A percentile compares a stretch with the other conserved stretches of the same genome.
Evolutionary conservation across 2,888 invertebrate genomes (phyloP).

Genomic region (Flexamia atlantica): DNA sequence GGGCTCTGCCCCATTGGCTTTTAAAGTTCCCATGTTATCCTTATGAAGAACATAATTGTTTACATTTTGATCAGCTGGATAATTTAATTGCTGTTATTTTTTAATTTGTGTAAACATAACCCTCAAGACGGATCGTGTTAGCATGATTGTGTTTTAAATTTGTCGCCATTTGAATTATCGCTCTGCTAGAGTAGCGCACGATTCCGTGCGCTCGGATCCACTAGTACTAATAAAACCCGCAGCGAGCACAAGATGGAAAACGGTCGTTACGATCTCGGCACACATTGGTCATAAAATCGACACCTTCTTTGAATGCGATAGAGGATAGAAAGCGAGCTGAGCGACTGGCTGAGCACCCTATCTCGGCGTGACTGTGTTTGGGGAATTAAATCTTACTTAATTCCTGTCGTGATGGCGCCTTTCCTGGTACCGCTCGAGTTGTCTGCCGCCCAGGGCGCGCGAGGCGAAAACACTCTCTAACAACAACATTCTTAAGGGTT

Average conservation of each 20-base stretch:
- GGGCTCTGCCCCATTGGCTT: too few relatives aligned
- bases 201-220: too few relatives aligned
- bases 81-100: too few relatives aligned
- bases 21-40: too few relatives aligned
- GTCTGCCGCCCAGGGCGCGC: background rate
- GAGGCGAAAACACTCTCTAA: background rate
- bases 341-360: conserved; percentile 7
- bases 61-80: too few relatives aligned
- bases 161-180: too few relatives aligned
- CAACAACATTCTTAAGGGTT: background rate
- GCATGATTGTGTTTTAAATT: too few relatives aligned
- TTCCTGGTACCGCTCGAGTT: conserved; percentile 21
- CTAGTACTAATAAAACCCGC: too few relatives aligned
- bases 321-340: background rate
- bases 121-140: too few relatives aligned
- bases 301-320: background rate
- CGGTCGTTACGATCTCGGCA: background rate
- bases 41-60: too few relatives aligned
- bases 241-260: conserved; percentile 21
- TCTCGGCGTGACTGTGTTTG: conserved; percentile 15
- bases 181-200: too few relatives aligned
- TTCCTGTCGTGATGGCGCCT: conserved; percentile 30
- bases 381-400: conserved; percentile 51
- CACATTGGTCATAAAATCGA: conserved; percentile 11
- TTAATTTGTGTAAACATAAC: too few relatives aligned